Base-by-base conservation (phyloP, 2,113 vertebrate genomes). In the Tachuris rubrigastra region DNA sequence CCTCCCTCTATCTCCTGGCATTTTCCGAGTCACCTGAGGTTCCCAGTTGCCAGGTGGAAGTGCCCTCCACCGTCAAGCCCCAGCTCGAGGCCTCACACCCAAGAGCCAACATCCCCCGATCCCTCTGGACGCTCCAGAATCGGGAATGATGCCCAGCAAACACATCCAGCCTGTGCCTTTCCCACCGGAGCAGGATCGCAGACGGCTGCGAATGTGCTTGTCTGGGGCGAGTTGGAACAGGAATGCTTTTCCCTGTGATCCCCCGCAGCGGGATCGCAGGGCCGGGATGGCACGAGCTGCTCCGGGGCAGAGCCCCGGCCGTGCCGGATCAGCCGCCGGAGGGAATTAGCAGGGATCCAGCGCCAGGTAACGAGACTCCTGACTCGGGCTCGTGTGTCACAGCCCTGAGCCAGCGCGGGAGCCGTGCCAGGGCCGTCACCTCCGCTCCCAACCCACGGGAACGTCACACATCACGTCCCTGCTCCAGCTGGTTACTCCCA, bases 61-160 rank as follows among this genome's bases (percentile, higher is more conserved):
- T 42, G 31, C 47, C 41, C 16, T 39, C 6, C 37, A 7, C 4
- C 8, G 20, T 42, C 42, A 68, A 8, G 1, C 39, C 52, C 76
- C 12, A 8, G 58, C 55, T 47, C 3, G 0, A 58, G 69, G 44
- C 50, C 33, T 44, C 1, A 0, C 59, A 28, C 27, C 24, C 31
- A 20, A 30, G 25, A 86, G 13, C 47, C 8, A 2, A 19, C 0
- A 0, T 63, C 53, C 7, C 2, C 12, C 2, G 0, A 10, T 17
- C 74, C n/a, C 76, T 73, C 41, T 5, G 31, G 73, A 69, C 2
- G 2, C 65, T 56, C 22, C 7, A 0, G 21, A 75, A 59, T 4
- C 12, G 6, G 75, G 84, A 89, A 46, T 4, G 2, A 77, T 27
- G 13, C 69, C 41, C 10, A 5, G 60, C 73, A 75, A 87, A 92